Conservation (phyloP, 1,140 invertebrate genomes). For the Zaprionus tsacasi region DNA sequence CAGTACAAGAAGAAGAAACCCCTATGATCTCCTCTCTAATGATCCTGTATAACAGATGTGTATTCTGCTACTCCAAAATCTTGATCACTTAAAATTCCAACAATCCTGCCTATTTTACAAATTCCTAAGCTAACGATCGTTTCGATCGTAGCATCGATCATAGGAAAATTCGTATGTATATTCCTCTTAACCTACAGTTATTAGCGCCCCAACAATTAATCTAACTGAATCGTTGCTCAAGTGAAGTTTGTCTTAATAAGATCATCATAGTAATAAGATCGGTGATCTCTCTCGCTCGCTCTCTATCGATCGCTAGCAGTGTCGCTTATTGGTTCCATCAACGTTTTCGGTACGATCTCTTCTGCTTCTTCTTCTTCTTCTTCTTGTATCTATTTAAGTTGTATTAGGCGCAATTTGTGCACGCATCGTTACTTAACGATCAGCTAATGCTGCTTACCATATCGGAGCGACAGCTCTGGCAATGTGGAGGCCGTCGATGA, state of each 20-base stretch:
- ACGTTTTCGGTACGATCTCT: neutral
- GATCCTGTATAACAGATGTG: too few relatives aligned
- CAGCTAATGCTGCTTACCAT: constrained; percentile 46
- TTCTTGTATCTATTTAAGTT: constrained; percentile 34
- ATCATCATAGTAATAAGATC: constrained; percentile 1
- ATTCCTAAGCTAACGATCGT: neutral
- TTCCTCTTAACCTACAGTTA: neutral
- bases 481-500: constrained; percentile 8
- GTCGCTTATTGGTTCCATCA: constrained; percentile 3
- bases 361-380: too few relatives aligned
- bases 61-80: too few relatives aligned
- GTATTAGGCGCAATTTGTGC: constrained; percentile 43
- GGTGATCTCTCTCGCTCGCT: neutral
- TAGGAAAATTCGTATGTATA: neutral
- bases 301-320: neutral
- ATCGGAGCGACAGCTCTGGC: constrained; percentile 10
- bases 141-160: neutral
- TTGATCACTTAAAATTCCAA: too few relatives aligned
- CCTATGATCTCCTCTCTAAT: too few relatives aligned
- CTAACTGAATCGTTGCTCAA: neutral
- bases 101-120: too few relatives aligned
- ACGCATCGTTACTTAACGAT: constrained; percentile 45
- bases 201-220: neutral
- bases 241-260: neutral
- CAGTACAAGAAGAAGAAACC: too few relatives aligned